Base-by-base conservation (phyloP, 2,888 invertebrate genomes). In the Caenorhabditis virilis region DNA sequence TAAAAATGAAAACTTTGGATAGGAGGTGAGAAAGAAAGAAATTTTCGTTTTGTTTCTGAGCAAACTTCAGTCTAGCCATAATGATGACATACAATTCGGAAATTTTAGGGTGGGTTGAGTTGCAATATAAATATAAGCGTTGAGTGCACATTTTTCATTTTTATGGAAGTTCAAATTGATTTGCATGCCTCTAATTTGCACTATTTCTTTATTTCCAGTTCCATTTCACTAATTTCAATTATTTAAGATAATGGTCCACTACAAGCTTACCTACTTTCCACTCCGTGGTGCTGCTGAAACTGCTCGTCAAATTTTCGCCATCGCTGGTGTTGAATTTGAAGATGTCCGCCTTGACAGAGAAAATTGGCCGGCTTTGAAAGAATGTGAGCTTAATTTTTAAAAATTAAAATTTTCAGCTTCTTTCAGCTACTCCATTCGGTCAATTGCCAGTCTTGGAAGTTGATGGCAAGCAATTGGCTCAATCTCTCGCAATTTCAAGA, bases 261-360 rank as follows among this genome's bases (percentile, higher is more conserved):
- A 67, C 62, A 71, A 71, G 51, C 50, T 71, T 42, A 66, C 60
- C 26, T 71, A 71, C 45, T 71, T 71, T 53, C 35, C 52, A 13
- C 61, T 57, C 30, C 58, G 70, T 23, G 70, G 70, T 41, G 46
- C 67, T 18, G 70, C 60, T 38, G 70, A 71, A 43, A 55, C 57
- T 13, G 48, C 64, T n/a, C 59, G 70, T 42, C 69, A 69, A 56
- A n/a, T 65, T 18, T 61, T 66, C 53, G 48, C 51, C n/a, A 27
- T 67, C 15, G 67, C 67, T 36, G 57, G 52, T n/a, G 59, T 62
- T 13, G 46, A 51, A 30, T 67, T 56, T 43, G 68, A 68, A 41
- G 63, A 68, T 30, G 48, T 55, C 11, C 55, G 63, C 36, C 26
- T 63, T 30, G 55, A 54, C 35, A 39, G 41, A 20, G 55, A 7